Evolutionary conservation across 2,888 invertebrate genomes (phyloP).

Genomic region (Eumerus sabulonum): DNA sequence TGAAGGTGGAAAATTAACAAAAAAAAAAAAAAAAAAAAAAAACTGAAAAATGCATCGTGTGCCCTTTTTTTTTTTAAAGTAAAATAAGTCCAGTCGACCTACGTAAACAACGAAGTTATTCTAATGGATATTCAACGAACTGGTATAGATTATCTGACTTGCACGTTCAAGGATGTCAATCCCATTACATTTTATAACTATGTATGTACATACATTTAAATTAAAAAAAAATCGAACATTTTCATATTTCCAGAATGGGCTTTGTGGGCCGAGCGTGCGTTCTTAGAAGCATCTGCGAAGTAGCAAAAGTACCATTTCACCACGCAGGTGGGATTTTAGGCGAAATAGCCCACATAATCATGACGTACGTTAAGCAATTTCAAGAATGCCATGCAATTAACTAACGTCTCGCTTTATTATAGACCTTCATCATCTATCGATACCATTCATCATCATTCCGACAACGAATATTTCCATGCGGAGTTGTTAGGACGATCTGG

Average conservation of each 20-base stretch:
- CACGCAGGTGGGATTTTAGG: slow-evolving; percentile 86
- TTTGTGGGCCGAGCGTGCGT: slow-evolving; percentile 85
- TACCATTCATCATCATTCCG: slow-evolving; percentile 82
- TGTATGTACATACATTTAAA: background rate
- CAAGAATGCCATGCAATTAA: no score
- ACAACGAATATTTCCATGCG: slow-evolving; percentile 87
- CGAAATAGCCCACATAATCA: slow-evolving; percentile 86
- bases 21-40: no score
- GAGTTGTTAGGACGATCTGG: slow-evolving; percentile 83
- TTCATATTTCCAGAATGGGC: slow-evolving; percentile 80
- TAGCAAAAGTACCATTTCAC: slow-evolving; percentile 84
- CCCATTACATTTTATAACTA: background rate
- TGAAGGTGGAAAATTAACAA: no score
- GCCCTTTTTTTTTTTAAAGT: no score
- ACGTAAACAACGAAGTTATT: no score
- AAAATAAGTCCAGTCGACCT: no score
- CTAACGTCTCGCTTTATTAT: slow-evolving; percentile 59
- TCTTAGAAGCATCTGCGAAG: slow-evolving; percentile 87
- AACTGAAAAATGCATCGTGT: no score
- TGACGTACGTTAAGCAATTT: slow-evolving; percentile 81
- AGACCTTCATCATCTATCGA: slow-evolving; percentile 87
- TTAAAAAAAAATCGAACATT: background rate
- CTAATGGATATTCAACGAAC: no score
- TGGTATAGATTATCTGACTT: no score
- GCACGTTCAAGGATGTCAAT: no score